Percentiles rank a stretch among this genome's conserved stretches.
Conservation (phyloP, 2,113 vertebrate species). For the Phalacrocorax pelagicus region DNA sequence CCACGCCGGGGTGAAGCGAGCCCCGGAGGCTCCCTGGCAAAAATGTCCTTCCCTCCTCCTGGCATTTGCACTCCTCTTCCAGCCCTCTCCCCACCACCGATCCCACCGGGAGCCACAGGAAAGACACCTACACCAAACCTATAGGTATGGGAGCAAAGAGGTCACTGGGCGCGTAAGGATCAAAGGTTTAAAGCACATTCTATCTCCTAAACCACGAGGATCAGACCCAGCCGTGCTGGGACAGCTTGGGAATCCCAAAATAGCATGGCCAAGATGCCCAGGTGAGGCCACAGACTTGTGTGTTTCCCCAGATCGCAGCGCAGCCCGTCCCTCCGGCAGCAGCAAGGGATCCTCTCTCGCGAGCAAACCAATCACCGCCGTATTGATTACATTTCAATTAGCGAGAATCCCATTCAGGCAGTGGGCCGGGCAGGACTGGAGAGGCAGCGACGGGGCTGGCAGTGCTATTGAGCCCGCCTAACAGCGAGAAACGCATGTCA, state of each 20-base stretch:
- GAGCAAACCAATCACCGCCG: not conserved
- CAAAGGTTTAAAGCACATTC: fast-evolving
- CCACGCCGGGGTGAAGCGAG: not conserved
- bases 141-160: not conserved
- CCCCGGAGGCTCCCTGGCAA: not conserved
- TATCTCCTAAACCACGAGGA: not conserved
- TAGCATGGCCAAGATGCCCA: fast-evolving
- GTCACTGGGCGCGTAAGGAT: fast-evolving
- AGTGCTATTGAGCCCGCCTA: fast-evolving
- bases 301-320: not conserved
- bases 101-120: not conserved
- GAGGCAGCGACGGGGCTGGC: not conserved
- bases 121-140: not conserved
- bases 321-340: fast-evolving
- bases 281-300: fast-evolving
- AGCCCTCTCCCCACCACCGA: not conserved
- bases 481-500: not conserved
- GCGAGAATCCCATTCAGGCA: not conserved
- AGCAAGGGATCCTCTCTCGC: not conserved
- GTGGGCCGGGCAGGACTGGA: not conserved
- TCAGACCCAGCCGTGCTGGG: fast-evolving
- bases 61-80: not conserved
- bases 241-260: not conserved
- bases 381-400: not conserved
- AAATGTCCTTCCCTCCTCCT: not conserved